Evolutionary conservation across 2,888 invertebrate species (phyloP).

Genomic region (Sabellastarte sp.): DNA sequence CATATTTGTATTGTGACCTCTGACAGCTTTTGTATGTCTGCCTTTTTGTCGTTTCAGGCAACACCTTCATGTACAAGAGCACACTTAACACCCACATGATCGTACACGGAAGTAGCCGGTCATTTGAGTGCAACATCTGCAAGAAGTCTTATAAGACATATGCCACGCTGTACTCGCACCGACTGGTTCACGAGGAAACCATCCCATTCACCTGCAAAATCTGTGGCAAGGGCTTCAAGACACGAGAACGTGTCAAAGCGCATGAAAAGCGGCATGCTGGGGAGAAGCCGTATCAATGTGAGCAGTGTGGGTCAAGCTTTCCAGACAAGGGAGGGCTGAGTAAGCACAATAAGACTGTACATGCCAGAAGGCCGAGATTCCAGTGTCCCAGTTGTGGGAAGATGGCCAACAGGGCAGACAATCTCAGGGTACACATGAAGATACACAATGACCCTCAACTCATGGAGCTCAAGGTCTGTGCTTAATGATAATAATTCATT

Average conservation of each 20-base stretch:
- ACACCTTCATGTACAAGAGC: constrained; percentile 40
- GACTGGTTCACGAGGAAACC: constrained; percentile 39
- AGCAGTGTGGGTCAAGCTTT: constrained; percentile 33
- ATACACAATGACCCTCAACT: constrained; percentile 22
- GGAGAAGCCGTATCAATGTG: constrained; percentile 34
- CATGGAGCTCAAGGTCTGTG: no score
- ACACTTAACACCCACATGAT: constrained; percentile 49
- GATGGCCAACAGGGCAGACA: constrained; percentile 44
- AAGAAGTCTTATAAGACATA: constrained; percentile 49
- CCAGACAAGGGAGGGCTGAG: constrained; percentile 51
- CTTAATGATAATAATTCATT: no score
- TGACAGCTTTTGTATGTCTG: no score
- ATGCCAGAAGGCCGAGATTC: constrained; percentile 40
- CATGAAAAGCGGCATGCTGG: constrained; percentile 37
- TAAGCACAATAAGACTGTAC: constrained; percentile 49
- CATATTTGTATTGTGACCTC: no score
- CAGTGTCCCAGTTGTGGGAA: constrained; percentile 50
- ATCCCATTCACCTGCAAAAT: constrained; percentile 39
- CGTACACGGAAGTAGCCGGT: constrained; percentile 41
- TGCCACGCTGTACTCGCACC: constrained; percentile 45
- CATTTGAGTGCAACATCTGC: constrained; percentile 40
- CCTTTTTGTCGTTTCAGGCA: constrained; percentile 18
- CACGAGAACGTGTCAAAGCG: constrained; percentile 25
- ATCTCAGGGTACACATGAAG: constrained; percentile 37
- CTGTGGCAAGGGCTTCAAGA: constrained; percentile 44